A percentile compares a stretch with the other conserved stretches of the same genome.
These are phyloP conservation scores for Schizothorax lantsangensis DNA, from an alignment of 2,797 vertebrate species.

Conservation along the genomic window DNA sequence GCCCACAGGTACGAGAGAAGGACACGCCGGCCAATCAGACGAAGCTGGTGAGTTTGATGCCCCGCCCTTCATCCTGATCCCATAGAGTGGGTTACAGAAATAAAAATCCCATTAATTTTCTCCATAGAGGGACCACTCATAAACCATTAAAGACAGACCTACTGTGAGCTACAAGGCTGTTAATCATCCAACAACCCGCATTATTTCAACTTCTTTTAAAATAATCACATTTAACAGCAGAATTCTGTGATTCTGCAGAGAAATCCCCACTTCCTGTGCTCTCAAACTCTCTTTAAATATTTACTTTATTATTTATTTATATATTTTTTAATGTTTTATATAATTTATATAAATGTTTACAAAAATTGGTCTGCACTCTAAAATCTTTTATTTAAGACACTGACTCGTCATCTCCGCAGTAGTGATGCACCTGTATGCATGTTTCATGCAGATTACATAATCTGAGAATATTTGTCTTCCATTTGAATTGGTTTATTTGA, in stretches of 20 bases:
- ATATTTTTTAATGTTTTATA: too few species aligned
- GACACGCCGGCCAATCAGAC: constrained; percentile 86
- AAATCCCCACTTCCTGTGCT: too few species aligned
- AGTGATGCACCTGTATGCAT: too few species aligned
- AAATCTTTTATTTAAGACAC: too few species aligned
- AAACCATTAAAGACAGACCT: background rate
- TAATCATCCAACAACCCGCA: background rate
- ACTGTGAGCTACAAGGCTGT: background rate
- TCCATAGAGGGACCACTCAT: background rate
- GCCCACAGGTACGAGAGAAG: constrained; percentile 95
- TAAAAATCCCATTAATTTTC: background rate
- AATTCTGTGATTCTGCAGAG: background rate
- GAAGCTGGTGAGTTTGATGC: constrained; percentile 88
- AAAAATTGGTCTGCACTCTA: too few species aligned
- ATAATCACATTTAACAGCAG: background rate
- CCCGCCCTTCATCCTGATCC: background rate
- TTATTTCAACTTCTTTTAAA: background rate
- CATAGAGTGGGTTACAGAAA: background rate
- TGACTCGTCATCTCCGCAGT: too few species aligned
- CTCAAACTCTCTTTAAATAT: too few species aligned
- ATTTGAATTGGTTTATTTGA: too few species aligned
- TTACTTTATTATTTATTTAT: too few species aligned
- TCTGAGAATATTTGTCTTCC: too few species aligned
- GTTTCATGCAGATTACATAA: too few species aligned
- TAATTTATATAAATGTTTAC: too few species aligned